A percentile compares a stretch with the other conserved stretches of the same genome.
These are phyloP conservation scores for Pachyseris speciosa DNA, from an alignment of 64 coral and sea anemone species.

Conservation along the genomic window DNA sequence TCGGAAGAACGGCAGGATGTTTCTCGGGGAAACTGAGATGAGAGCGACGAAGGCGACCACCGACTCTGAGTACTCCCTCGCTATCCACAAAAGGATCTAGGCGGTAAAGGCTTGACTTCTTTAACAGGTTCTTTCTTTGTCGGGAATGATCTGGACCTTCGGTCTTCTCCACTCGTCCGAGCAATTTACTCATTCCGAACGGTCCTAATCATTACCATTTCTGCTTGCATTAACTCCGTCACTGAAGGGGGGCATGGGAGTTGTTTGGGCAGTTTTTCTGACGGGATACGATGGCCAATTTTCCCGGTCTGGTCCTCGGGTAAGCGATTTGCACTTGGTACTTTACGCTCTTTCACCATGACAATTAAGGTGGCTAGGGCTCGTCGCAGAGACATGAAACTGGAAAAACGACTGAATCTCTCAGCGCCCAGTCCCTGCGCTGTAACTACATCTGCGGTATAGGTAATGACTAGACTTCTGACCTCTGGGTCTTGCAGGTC, in stretches of 20 bases:
- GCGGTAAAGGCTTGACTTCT: background rate
- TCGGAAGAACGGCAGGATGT: background rate
- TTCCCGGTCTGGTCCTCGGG: background rate
- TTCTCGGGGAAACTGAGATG: background rate
- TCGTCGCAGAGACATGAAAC: background rate
- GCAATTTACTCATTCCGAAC: background rate
- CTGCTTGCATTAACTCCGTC: constrained; percentile 18
- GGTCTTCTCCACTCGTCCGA: background rate
- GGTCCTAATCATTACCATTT: background rate
- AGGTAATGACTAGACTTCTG: background rate
- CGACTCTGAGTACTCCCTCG: background rate
- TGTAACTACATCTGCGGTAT: background rate
- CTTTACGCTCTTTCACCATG: background rate
- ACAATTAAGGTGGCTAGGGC: background rate
- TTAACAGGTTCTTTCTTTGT: background rate
- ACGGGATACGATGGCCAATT: too few species aligned
- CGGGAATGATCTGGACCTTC: background rate
- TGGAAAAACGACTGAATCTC: background rate
- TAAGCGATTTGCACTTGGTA: background rate
- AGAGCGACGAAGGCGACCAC: background rate
- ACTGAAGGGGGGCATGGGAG: background rate
- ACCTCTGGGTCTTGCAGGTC: constrained; percentile 53
- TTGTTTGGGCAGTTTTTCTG: too few species aligned
- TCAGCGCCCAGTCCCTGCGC: background rate
- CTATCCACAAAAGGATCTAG: background rate